Evolutionary conservation across 2,888 invertebrate genomes (phyloP), one percentile per base, ranked within the genome.

Genomic region (Trimorus sp.): DNA sequence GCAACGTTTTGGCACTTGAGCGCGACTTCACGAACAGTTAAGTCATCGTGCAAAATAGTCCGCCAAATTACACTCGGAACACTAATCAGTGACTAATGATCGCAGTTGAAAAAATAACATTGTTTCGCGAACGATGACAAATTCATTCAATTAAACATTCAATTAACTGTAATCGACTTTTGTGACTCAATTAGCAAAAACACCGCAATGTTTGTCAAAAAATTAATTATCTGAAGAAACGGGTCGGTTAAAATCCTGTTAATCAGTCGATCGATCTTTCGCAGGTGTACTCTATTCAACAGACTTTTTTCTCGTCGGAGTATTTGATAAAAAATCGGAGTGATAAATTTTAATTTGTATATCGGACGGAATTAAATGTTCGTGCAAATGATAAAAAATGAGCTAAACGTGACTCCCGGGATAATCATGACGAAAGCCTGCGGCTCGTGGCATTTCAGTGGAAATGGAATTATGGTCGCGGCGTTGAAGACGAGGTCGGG

Each of bases 381-480:
- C 4, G 40, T 40, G 40, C 2, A 40, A 65, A 51, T 65, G 16
- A 66, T 42, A 59, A 45, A 15, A 62, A 53, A 54, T 76, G 26
- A 14, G 40, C 70, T 53, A 70, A 70, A n/a, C 45, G 11, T 49
- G 14, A 70, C 58, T 71, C 54, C 12, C 48, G 12, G 65, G 65
- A 65, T 69, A 65, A 76, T 51, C 60, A 68, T 69, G 65, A 56
- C 59, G 60, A 71, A 78, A 70, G 77, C 68, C 42, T 62, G 58
- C 40, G 51, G 60, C 71, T 76, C 76, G 77, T 70, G 81, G 85
- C 83, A 84, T 88, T 86, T 89, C 84, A 87, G 88, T 87, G 84
- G 84, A 86, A 87, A 87, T 86, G 87, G 87, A 87, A 89, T 89
- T 87, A 87, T 87, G 82, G 86, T 83, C 65, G 83, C 68, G 66